Evolutionary conservation across 2,888 invertebrate genomes (phyloP).

Genomic region (Hedychridium roseum): DNA sequence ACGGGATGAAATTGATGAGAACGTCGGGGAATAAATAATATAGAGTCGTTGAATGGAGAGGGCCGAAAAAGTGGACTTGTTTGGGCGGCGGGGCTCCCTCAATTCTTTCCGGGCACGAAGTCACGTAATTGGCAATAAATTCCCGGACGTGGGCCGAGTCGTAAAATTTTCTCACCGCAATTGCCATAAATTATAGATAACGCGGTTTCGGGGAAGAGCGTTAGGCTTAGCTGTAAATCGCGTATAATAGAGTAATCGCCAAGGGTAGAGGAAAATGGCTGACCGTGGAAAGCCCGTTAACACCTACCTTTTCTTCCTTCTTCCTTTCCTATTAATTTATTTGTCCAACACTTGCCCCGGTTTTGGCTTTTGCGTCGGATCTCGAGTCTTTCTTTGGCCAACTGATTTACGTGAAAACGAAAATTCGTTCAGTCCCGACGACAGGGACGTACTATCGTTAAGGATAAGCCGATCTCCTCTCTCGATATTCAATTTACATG

Average conservation of each 20-base stretch:
- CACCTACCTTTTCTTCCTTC: background rate
- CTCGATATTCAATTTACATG: slow-evolving; percentile 45
- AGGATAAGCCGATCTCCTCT: slow-evolving; percentile 45
- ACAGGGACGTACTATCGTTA: slow-evolving; percentile 31
- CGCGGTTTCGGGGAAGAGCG: slow-evolving; percentile 16
- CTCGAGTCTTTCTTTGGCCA: too few relatives aligned
- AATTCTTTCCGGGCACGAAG: slow-evolving; percentile 44
- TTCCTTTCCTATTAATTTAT: too few relatives aligned
- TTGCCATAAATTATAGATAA: slow-evolving; percentile 46
- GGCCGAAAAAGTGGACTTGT: slow-evolving; percentile 9
- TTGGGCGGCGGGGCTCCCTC: slow-evolving; percentile 25
- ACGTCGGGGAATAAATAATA: too few relatives aligned
- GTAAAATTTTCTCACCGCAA: slow-evolving; percentile 43
- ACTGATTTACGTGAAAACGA: slow-evolving; percentile 38
- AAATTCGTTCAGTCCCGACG: slow-evolving; percentile 20
- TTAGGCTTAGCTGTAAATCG: slow-evolving; percentile 37
- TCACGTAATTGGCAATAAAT: slow-evolving; percentile 45
- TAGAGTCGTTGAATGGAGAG: slow-evolving; percentile 7
- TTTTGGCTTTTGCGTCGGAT: too few relatives aligned
- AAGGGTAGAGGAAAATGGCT: background rate
- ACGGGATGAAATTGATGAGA: too few relatives aligned
- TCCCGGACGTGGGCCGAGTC: slow-evolving; percentile 30
- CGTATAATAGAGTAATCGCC: slow-evolving; percentile 21
- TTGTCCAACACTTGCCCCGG: too few relatives aligned
- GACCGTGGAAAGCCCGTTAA: background rate